A percentile compares a stretch with the other conserved stretches of the same genome.
Evolutionary conservation across 2,888 invertebrate genomes (phyloP).

Genomic region (Erebia palarica): DNA sequence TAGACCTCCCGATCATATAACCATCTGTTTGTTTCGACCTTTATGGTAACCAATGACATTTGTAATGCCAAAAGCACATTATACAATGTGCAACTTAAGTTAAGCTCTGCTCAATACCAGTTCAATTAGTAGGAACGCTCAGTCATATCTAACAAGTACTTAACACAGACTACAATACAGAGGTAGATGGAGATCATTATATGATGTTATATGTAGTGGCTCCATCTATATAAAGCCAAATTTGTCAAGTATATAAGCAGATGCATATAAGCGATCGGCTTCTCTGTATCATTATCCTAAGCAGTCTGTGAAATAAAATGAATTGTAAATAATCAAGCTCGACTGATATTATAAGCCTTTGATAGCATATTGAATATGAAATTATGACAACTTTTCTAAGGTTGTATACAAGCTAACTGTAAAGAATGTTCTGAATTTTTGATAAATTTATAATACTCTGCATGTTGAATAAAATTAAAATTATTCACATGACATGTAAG

Average conservation of each 20-base stretch:
- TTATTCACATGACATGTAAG: not conserved
- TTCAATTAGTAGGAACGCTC: constrained; percentile 43
- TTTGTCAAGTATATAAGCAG: not conserved
- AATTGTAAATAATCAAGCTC: constrained; percentile 26
- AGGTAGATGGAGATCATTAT: not conserved
- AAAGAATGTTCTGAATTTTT: not conserved
- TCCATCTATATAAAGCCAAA: not conserved
- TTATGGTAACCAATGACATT: constrained; percentile 5
- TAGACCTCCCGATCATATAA: too few relatives aligned
- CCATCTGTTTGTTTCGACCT: too few relatives aligned
- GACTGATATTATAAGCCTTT: constrained; percentile 25
- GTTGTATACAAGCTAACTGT: constrained; percentile 5
- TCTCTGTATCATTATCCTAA: not conserved
- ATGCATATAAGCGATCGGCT: not conserved
- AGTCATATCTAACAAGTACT: constrained; percentile 48
- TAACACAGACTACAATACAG: constrained; percentile 8
- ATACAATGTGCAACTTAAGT: constrained; percentile 25
- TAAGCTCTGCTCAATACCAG: constrained; percentile 50
- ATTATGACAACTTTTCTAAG: constrained; percentile 3
- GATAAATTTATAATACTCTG: not conserved
- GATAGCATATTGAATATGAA: not conserved
- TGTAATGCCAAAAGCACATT: constrained; percentile 32
- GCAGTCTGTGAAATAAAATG: constrained; percentile 19
- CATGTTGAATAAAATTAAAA: not conserved
- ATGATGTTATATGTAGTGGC: too few relatives aligned